A percentile compares a stretch with the other conserved stretches of the same genome.
phyloP scores from a whole-genome alignment of 1,140 invertebrate genomes.

The Phthorimaea operculella region DNA sequence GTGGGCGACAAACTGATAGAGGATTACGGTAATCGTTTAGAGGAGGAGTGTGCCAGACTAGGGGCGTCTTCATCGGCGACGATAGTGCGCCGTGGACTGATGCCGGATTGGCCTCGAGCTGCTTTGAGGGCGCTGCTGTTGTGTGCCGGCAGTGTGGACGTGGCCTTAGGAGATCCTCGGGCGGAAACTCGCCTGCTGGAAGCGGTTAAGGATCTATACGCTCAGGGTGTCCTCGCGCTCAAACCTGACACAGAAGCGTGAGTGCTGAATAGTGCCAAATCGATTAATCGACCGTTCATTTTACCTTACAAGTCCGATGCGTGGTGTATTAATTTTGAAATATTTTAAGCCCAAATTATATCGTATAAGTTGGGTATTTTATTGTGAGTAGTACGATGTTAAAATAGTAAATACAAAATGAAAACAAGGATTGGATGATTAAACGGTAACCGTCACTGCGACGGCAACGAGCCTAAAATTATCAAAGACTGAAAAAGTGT shows the following conservation, averaged over 20 bases:
- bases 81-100: constrained; percentile 69
- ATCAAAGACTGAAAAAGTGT: constrained; percentile 63
- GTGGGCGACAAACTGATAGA: constrained; percentile 73
- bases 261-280: constrained; percentile 39
- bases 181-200: constrained; percentile 63
- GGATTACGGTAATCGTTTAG: constrained; percentile 75
- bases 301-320: constrained; percentile 24
- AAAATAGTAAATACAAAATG: neutral
- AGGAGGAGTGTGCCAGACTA: constrained; percentile 65
- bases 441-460: constrained; percentile 12
- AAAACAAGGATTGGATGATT: constrained; percentile 22
- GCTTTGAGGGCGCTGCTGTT: constrained; percentile 78
- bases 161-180: constrained; percentile 77
- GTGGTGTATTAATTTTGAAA: constrained; percentile 29
- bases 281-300: constrained; percentile 25
- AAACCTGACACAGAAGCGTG: constrained; percentile 48
- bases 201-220: constrained; percentile 58
- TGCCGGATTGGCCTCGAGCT: constrained; percentile 75
- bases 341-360: constrained; percentile 45
- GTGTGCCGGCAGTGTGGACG: constrained; percentile 83
- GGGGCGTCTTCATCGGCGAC: constrained; percentile 70
- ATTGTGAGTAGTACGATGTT: constrained; percentile 2
- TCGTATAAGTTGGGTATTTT: constrained; percentile 25
- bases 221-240: constrained; percentile 48
- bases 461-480: constrained; percentile 33